Evolutionary conservation across 2,113 vertebrate genomes (phyloP).

Genomic region (Phalacrocorax pelagicus): DNA sequence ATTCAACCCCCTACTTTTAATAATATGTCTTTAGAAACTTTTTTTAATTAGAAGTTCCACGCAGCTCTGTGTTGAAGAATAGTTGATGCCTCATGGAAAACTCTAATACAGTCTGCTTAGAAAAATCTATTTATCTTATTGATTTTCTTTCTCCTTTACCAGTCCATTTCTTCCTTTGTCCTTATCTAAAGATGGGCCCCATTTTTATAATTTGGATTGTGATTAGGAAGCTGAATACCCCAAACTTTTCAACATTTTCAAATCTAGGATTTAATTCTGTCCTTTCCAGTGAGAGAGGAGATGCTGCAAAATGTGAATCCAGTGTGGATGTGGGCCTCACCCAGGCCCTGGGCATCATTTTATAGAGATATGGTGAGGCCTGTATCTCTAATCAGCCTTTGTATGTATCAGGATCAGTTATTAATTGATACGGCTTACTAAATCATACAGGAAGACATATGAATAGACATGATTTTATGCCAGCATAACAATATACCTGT

Average conservation of each 20-base stretch:
- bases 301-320: not conserved
- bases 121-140: conserved; percentile 62
- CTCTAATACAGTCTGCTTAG: conserved; percentile 57
- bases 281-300: not conserved
- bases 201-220: not conserved
- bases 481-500: not conserved
- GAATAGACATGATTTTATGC: not conserved
- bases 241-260: not conserved
- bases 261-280: not conserved
- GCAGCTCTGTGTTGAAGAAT: conserved; percentile 1
- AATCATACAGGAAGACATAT: not conserved
- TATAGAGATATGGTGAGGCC: not conserved
- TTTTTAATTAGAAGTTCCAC: not conserved
- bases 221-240: not conserved
- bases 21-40: not conserved
- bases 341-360: not conserved
- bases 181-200: not conserved
- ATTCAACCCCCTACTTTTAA: not conserved
- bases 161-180: not conserved
- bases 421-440: not conserved
- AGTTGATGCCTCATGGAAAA: conserved; percentile 55
- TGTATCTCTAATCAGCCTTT: not conserved
- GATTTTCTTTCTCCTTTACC: conserved; percentile 50
- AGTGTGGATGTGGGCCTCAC: not conserved
- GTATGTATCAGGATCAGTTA: not conserved